Conservation (phyloP, 2,113 vertebrate genomes). For the Halichoerus grypus region DNA sequence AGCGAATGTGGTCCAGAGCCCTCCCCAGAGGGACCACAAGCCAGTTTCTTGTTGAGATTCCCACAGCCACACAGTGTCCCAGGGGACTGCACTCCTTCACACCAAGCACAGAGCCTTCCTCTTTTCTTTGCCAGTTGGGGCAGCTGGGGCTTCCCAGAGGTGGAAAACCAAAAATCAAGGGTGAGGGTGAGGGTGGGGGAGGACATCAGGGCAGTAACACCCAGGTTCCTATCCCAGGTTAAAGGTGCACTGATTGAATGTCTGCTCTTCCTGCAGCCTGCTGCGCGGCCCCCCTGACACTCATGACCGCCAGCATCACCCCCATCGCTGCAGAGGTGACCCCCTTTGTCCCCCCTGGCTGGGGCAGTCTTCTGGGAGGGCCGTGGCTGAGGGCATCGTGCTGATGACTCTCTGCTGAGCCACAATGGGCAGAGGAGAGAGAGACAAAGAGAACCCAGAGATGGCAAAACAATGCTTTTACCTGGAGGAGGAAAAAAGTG, state of each 20-base stretch:
- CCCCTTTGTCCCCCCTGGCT: fast-evolving
- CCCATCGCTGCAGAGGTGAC: fast-evolving
- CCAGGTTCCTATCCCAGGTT: not conserved
- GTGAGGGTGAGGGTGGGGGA: not conserved
- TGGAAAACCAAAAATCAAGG: not conserved
- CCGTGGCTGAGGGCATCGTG: not conserved
- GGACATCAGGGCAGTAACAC: not conserved
- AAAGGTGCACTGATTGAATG: not conserved
- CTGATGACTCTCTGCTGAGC: not conserved
- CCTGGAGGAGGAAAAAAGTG: not conserved
- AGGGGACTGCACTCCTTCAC: not conserved
- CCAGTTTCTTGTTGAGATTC: slow-evolving; percentile 48
- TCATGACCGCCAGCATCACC: fast-evolving
- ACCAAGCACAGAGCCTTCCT: slow-evolving; percentile 39
- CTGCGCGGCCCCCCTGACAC: not conserved
- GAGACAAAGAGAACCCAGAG: not conserved
- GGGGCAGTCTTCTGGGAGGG: fast-evolving
- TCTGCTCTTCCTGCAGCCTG: not conserved
- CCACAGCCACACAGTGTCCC: not conserved
- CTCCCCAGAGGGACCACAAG: fast-evolving
- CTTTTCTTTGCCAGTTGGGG: not conserved
- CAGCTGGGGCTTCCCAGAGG: slow-evolving; percentile 45
- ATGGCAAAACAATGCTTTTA: not conserved
- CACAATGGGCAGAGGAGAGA: not conserved
- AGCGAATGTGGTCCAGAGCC: not conserved